Percentiles rank a stretch among this genome's conserved stretches.
Evolutionary conservation across 2,113 vertebrate species (phyloP).

Genomic region (Narcine bancroftii): DNA sequence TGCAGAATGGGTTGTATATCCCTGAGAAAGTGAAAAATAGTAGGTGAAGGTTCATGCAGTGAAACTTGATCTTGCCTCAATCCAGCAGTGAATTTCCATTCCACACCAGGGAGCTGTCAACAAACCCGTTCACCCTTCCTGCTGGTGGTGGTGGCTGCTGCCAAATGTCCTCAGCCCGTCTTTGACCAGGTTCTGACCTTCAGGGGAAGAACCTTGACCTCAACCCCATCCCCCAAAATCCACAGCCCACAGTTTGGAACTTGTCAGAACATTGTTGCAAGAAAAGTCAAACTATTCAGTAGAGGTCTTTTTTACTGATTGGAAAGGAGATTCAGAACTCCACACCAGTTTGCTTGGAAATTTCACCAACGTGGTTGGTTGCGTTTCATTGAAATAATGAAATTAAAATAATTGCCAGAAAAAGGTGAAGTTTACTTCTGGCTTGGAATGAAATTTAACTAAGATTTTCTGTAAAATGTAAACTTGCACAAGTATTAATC

Average conservation of each 20-base stretch:
- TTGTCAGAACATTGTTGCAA: background rate
- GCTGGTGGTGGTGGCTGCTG: background rate
- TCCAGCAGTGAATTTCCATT: conserved; percentile 23
- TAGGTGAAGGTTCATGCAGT: background rate
- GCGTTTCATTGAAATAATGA: background rate
- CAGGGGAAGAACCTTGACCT: too few species aligned
- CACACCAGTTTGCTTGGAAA: background rate
- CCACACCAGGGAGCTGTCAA: background rate
- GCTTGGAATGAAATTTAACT: background rate
- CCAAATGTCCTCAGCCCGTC: too few species aligned
- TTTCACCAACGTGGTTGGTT: background rate
- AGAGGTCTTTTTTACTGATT: background rate
- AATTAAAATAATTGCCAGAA: background rate
- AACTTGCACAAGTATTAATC: background rate
- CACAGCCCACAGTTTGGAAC: background rate
- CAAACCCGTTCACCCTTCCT: background rate
- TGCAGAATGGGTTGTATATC: background rate
- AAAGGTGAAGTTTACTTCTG: background rate
- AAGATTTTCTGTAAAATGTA: background rate
- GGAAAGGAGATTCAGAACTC: background rate
- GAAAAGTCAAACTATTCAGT: background rate
- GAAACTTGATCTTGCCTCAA: background rate
- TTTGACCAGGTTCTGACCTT: too few species aligned
- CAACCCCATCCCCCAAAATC: too few species aligned
- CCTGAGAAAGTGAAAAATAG: background rate